These are phyloP conservation scores for Hydriomena furcata DNA, from an alignment of 2,888 invertebrate genomes.

Conservation along the genomic window DNA sequence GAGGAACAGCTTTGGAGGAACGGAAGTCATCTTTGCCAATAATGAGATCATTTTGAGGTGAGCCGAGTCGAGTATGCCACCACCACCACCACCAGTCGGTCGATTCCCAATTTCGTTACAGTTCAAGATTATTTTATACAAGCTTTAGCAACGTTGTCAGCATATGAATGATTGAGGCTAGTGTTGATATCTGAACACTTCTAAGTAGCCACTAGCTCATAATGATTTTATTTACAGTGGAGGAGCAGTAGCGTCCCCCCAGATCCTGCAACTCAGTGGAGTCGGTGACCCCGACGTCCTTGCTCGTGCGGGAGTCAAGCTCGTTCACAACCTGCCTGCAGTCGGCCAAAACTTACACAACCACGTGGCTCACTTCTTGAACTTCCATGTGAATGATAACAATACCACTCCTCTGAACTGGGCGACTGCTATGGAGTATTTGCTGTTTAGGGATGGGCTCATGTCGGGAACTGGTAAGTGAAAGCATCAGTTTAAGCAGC, in stretches of 20 bases:
- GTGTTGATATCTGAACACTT: no score
- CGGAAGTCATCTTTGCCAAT: slow-evolving; percentile 84
- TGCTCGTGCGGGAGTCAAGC: slow-evolving; percentile 84
- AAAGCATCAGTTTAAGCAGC: background rate
- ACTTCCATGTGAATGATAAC: slow-evolving; percentile 92
- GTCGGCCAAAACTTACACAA: slow-evolving; percentile 94
- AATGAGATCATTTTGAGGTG: slow-evolving; percentile 87
- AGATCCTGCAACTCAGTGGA: slow-evolving; percentile 95
- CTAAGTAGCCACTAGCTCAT: background rate
- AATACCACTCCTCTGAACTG: slow-evolving; percentile 94
- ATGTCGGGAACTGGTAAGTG: slow-evolving; percentile 92
- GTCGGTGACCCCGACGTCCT: slow-evolving; percentile 91
- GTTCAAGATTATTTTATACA: no score
- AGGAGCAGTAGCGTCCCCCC: slow-evolving; percentile 97
- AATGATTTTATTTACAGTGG: slow-evolving; percentile 63
- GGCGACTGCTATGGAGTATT: slow-evolving; percentile 96
- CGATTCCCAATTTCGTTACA: no score
- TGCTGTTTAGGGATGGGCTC: slow-evolving; percentile 93
- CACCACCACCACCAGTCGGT: no score
- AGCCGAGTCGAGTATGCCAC: slow-evolving; percentile 38
- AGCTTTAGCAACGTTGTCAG: no score
- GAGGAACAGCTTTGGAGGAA: slow-evolving; percentile 80
- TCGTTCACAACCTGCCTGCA: slow-evolving; percentile 89
- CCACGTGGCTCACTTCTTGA: slow-evolving; percentile 91
- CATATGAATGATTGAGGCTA: no score